A percentile compares a stretch with the other conserved stretches of the same genome.
These are phyloP conservation scores for Agrypnus murinus DNA, from an alignment of 2,888 invertebrate genomes.

Conservation along the genomic window DNA sequence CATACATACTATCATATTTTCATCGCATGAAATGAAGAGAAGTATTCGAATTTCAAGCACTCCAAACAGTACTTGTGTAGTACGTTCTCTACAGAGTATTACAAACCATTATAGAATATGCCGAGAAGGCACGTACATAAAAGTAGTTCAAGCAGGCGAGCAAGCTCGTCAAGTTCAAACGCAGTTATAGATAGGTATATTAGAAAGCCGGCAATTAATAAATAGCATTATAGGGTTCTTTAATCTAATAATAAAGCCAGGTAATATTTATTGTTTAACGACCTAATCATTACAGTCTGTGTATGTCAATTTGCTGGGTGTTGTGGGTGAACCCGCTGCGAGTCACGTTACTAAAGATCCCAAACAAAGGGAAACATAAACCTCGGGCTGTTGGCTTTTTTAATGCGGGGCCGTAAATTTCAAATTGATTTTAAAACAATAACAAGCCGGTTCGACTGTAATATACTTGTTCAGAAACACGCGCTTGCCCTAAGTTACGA, in stretches of 20 bases:
- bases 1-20: too few species aligned
- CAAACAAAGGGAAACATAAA: constrained; percentile 58
- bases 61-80: too few species aligned
- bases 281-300: constrained; percentile 45
- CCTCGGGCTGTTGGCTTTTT: constrained; percentile 55
- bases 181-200: background rate
- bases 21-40: too few species aligned
- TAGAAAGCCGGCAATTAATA: constrained; percentile 16
- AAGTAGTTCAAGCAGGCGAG: too few species aligned
- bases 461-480: constrained; percentile 54
- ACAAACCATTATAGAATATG: too few species aligned
- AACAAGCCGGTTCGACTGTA: constrained; percentile 53
- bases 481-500: constrained; percentile 51
- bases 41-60: too few species aligned
- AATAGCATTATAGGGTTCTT: constrained; percentile 28
- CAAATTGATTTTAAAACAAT: constrained; percentile 61
- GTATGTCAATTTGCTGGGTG: constrained; percentile 50
- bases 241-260: constrained; percentile 30
- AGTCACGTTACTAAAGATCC: constrained; percentile 59
- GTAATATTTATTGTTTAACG: constrained; percentile 38
- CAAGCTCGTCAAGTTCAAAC: background rate
- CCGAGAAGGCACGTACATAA: too few species aligned
- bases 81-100: too few species aligned
- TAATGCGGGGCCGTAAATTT: constrained; percentile 58
- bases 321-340: constrained; percentile 46